Evolutionary conservation across 1,140 invertebrate genomes (phyloP), one percentile per base, ranked within the genome.

Genomic region (Drosophila sp.): DNA sequence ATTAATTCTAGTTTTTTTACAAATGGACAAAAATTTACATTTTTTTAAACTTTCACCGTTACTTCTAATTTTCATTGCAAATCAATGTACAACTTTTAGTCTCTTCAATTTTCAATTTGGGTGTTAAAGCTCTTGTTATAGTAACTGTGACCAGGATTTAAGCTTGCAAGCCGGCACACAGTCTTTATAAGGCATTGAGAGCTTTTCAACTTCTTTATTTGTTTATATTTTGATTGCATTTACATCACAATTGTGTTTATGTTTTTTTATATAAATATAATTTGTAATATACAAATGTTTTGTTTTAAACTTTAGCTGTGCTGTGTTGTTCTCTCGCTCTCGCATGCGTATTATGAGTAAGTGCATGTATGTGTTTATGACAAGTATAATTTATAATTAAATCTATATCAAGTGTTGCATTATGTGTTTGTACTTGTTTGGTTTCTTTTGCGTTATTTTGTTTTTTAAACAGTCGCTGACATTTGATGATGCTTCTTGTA

Each of bases 401-500:
- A 38, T 13, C 36, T 38, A 13, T 38, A 38, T 38, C 36, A 38
- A n/a, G 3, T 13, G 4, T 5, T 38, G 9, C 36, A 38, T 76
- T 77, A 25, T 45, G 29, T 27, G 8, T 50, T 50, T 50, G 46
- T 50, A 50, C 46, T 50, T 32, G 27, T 50, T 50, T 50, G 46
- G 46, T 48, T 13, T 38, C 9, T 13, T 38, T 38, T 38, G n/a
- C n/a, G n/a, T n/a, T n/a, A n/a, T n/a, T n/a, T n/a, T n/a, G n/a
- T 6, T 6, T 38, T 38, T 13, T 0, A 13, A 11, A 13, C 5
- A 5, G 45, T 48, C 14, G 7, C 43, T 61, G 16, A 5, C 40
- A 43, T 36, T 16, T 56, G 29, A 36, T 40, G 59, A 56, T 45
- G 38, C 57, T 14, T 38, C 34, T 54, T 54, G 50, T 14, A 11